Percentiles rank a stretch among this genome's conserved stretches.
phyloP scores from a whole-genome alignment of 1,140 invertebrate species.

The Archegozetes longisetosus region DNA sequence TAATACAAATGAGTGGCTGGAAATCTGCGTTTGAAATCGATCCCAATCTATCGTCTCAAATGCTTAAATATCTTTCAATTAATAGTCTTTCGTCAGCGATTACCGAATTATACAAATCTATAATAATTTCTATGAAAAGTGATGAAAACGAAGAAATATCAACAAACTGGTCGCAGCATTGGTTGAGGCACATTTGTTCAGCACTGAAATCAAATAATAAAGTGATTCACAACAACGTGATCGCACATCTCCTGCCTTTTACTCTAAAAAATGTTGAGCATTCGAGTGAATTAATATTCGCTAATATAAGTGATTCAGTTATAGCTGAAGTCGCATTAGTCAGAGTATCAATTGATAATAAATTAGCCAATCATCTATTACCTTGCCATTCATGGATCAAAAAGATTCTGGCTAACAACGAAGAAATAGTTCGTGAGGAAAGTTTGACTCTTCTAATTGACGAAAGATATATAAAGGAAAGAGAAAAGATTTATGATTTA shows the following conservation, averaged over 20 bases:
- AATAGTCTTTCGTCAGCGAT: neutral
- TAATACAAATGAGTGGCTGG: neutral
- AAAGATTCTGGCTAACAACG: neutral
- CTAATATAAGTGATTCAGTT: neutral
- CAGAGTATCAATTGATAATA: neutral
- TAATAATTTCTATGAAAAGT: neutral
- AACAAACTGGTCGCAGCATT: neutral
- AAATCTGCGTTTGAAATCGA: neutral
- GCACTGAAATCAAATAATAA: neutral
- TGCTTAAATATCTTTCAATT: constrained; percentile 5
- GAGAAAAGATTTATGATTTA: neutral
- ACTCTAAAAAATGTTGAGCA: constrained; percentile 3
- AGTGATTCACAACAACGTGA: constrained; percentile 1
- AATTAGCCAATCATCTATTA: neutral
- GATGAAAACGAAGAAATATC: neutral
- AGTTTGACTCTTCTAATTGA: neutral
- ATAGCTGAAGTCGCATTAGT: constrained; percentile 1
- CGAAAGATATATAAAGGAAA: constrained; percentile 1
- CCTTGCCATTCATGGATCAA: neutral
- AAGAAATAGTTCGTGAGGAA: constrained; percentile 7
- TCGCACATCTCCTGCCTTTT: constrained; percentile 5
- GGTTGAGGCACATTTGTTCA: neutral
- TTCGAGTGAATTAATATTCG: neutral
- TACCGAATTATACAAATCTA: constrained; percentile 2
- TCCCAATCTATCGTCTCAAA: neutral